These are phyloP conservation scores for Ailurus styani DNA, from an alignment of 2,113 vertebrate species.

Conservation along the genomic window DNA sequence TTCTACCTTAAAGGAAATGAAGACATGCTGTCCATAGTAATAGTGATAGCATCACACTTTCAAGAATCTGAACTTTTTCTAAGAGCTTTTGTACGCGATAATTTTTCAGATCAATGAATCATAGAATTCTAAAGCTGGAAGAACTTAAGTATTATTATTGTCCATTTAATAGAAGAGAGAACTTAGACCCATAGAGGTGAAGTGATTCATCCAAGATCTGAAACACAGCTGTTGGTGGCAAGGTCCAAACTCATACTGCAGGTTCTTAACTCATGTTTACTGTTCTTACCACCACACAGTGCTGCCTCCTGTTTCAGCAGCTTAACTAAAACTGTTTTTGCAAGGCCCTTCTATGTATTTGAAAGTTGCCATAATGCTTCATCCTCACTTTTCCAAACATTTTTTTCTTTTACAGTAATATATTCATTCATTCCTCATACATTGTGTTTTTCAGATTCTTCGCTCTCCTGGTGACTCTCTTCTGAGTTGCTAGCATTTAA, in stretches of 20 bases:
- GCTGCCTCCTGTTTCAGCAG: background rate
- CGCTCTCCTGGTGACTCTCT: background rate
- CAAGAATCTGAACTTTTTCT: background rate
- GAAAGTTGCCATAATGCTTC: background rate
- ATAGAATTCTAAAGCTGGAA: background rate
- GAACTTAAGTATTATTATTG: background rate
- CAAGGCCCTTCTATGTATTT: background rate
- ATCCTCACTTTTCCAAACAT: background rate
- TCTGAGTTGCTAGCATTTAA: background rate
- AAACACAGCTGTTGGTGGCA: background rate
- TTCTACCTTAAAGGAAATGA: background rate
- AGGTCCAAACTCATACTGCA: background rate
- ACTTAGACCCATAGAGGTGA: background rate
- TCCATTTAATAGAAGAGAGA: background rate
- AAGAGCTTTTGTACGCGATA: background rate
- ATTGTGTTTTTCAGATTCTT: conserved; percentile 3
- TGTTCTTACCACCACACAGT: background rate
- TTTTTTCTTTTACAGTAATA: background rate
- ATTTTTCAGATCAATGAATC: conserved; percentile 36
- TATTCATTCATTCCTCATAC: background rate
- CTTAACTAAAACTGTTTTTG: background rate
- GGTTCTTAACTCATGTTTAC: background rate
- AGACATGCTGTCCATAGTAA: background rate
- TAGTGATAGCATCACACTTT: background rate
- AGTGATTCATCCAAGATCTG: background rate